phyloP scores from a whole-genome alignment of 92 coral and sea anemone genomes.

The Blastomussa wellsi region DNA sequence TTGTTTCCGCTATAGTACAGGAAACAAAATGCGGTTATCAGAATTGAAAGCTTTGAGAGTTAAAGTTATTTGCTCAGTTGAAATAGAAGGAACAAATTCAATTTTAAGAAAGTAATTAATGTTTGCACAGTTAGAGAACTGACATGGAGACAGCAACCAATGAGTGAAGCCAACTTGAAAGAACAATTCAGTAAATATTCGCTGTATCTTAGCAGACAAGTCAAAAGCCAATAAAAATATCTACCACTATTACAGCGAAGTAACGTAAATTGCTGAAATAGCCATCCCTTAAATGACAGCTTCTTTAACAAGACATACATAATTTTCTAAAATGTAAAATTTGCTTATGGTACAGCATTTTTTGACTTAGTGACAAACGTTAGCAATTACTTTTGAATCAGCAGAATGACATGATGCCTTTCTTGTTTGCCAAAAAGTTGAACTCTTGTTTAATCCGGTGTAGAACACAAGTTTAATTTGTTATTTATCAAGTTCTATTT shows the following conservation, averaged over 20 bases:
- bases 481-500: neutral
- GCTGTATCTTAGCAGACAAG: neutral
- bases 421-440: neutral
- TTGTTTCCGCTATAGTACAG: neutral
- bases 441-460: neutral
- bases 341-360: neutral
- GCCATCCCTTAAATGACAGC: neutral
- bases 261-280: neutral
- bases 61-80: neutral
- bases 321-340: neutral
- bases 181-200: neutral
- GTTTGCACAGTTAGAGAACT: neutral
- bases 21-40: neutral
- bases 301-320: neutral
- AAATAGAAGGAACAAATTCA: conserved; percentile 3
- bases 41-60: neutral
- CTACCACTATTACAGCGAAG: neutral
- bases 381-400: neutral
- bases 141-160: neutral
- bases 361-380: neutral
- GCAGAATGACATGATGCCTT: neutral
- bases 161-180: neutral
- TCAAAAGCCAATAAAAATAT: neutral
- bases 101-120: neutral
- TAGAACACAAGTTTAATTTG: neutral